These are phyloP conservation scores for Zapus hudsonius DNA, from an alignment of 2,113 vertebrate species.

Conservation along the genomic window DNA sequence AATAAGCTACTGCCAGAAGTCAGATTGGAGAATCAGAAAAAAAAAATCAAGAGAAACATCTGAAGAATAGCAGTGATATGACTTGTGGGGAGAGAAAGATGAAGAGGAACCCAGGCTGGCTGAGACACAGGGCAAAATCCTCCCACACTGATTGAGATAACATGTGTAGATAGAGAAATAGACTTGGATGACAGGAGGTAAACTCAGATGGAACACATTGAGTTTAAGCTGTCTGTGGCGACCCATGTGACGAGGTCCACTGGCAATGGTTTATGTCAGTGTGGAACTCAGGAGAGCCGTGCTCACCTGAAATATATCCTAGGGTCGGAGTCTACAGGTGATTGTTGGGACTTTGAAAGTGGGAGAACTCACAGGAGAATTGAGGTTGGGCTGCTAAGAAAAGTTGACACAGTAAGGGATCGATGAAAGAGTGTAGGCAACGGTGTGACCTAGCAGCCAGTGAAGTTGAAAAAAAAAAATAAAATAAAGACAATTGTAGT, in stretches of 20 bases:
- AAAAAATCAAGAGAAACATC: neutral
- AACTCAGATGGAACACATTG: neutral
- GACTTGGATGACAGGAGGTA: neutral
- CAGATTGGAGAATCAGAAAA: neutral
- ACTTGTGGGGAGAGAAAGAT: neutral
- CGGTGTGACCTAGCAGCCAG: neutral
- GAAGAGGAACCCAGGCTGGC: neutral
- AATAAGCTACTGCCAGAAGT: neutral
- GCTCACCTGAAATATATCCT: neutral
- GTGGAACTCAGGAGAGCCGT: neutral
- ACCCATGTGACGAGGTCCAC: neutral
- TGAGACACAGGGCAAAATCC: neutral
- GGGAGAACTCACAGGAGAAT: neutral
- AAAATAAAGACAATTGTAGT: neutral
- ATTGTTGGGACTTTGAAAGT: neutral
- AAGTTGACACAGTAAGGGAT: neutral
- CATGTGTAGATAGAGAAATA: neutral
- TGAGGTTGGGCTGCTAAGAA: neutral
- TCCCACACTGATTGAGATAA: neutral
- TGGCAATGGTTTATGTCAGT: neutral
- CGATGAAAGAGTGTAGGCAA: neutral
- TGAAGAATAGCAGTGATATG: slow-evolving; percentile 2
- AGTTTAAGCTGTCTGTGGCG: neutral
- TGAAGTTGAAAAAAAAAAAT: neutral
- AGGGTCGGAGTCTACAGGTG: neutral